Percentiles rank a stretch among this genome's conserved stretches.
phyloP scores from a whole-genome alignment of 2,797 vertebrate species.

The Malacoctenus gilli region DNA sequence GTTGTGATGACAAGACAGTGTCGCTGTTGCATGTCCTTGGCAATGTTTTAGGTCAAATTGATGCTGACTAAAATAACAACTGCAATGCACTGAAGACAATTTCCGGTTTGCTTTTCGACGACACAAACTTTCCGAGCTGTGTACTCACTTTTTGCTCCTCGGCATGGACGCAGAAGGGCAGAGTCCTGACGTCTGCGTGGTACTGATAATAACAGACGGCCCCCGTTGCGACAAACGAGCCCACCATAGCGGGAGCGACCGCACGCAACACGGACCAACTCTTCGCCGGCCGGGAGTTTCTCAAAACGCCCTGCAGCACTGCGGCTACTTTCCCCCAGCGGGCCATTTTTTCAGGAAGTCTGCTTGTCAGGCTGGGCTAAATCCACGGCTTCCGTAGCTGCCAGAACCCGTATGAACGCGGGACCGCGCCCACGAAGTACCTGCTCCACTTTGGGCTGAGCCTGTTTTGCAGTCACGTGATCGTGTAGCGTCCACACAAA shows the following conservation, averaged over 20 bases:
- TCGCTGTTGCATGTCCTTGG: neutral
- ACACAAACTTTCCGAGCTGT: neutral
- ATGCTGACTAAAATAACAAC: rapidly evolving
- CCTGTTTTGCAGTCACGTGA: too few species aligned
- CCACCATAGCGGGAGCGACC: conserved; percentile 54
- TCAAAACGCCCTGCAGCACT: conserved; percentile 41
- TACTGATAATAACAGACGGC: conserved; percentile 45
- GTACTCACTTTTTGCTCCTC: conserved; percentile 67
- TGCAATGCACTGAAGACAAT: rapidly evolving
- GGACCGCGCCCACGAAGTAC: too few species aligned
- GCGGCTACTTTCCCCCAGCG: conserved; percentile 63
- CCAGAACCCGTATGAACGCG: too few species aligned
- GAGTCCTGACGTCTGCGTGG: conserved; percentile 21
- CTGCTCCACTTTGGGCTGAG: too few species aligned
- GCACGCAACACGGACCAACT: conserved; percentile 10
- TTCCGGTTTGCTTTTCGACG: neutral
- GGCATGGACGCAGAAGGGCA: conserved; percentile 67
- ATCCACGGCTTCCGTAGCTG: conserved; percentile 53
- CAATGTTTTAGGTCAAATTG: too few species aligned
- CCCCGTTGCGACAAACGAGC: conserved; percentile 62
- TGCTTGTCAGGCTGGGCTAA: neutral
- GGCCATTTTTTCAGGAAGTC: conserved; percentile 73
- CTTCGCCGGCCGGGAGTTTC: conserved; percentile 35
- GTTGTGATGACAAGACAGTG: neutral
- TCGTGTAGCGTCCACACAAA: too few species aligned